phyloP scores from a whole-genome alignment of 2,888 invertebrate genomes.

The Ectemnius lituratus region DNA sequence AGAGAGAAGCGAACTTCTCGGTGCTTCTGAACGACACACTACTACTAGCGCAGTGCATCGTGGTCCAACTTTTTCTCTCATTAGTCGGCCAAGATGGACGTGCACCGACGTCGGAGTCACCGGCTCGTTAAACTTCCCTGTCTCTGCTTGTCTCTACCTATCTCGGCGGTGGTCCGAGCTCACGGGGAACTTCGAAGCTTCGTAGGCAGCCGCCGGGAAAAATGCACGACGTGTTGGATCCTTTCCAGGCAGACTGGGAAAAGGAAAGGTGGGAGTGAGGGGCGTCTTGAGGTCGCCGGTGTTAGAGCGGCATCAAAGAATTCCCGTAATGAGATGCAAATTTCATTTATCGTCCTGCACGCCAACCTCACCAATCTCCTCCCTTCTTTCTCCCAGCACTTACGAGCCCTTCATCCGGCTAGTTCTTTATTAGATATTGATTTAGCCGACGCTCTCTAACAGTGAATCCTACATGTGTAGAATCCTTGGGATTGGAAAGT shows the following conservation, averaged over 20 bases:
- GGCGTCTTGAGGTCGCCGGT: slow-evolving; percentile 16
- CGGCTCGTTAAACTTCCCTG: slow-evolving; percentile 50
- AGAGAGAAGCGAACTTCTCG: slow-evolving; percentile 5
- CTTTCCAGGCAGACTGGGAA: slow-evolving; percentile 31
- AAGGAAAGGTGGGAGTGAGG: background rate
- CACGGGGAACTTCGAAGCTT: slow-evolving; percentile 33
- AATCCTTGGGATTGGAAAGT: too few relatives aligned
- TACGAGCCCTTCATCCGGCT: too few relatives aligned
- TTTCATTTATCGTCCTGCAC: slow-evolving; percentile 29
- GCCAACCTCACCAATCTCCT: background rate
- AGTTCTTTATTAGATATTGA: too few relatives aligned
- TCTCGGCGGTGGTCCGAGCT: background rate
- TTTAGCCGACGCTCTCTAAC: too few relatives aligned
- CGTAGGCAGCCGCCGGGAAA: slow-evolving; percentile 22
- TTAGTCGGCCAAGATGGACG: slow-evolving; percentile 38
- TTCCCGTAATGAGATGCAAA: slow-evolving; percentile 29
- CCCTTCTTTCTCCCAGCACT: background rate
- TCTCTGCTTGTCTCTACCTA: slow-evolving; percentile 29
- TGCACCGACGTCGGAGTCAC: slow-evolving; percentile 27
- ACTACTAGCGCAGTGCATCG: slow-evolving; percentile 18
- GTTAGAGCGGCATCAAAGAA: slow-evolving; percentile 27
- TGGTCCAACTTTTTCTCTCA: slow-evolving; percentile 40
- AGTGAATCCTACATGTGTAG: too few relatives aligned
- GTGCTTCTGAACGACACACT: too few relatives aligned
- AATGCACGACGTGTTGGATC: slow-evolving; percentile 37